These are phyloP conservation scores for Trogon surrucura DNA, from an alignment of 2,113 vertebrate species.

Conservation along the genomic window DNA sequence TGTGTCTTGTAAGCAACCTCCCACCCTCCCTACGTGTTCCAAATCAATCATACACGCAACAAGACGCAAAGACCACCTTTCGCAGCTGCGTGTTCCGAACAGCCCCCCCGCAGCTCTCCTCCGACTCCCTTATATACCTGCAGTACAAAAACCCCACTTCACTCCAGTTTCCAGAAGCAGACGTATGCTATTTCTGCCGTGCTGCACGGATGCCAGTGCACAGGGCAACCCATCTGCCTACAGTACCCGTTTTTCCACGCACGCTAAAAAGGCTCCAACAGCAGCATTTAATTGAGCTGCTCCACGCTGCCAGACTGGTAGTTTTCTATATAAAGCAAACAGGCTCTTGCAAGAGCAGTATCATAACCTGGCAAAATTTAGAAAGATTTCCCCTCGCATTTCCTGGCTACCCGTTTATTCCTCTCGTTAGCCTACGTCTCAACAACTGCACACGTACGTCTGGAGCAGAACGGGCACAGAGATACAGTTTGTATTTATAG, in stretches of 20 bases:
- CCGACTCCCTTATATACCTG: background rate
- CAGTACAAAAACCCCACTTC: background rate
- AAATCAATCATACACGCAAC: background rate
- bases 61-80: background rate
- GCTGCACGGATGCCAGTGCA: slow-evolving; percentile 27
- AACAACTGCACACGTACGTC: background rate
- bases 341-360: background rate
- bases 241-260: slow-evolving; percentile 33
- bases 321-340: slow-evolving; percentile 41
- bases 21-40: background rate
- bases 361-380: background rate
- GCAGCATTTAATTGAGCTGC: slow-evolving; percentile 48
- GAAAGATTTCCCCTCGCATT: background rate
- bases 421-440: background rate
- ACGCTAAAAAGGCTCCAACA: background rate
- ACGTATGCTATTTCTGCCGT: slow-evolving; percentile 42
- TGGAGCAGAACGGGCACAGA: background rate
- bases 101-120: background rate
- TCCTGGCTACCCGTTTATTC: background rate
- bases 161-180: slow-evolving; percentile 29
- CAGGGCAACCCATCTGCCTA: slow-evolving; percentile 49
- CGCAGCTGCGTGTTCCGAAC: background rate
- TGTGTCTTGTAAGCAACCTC: slow-evolving; percentile 24
- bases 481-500: slow-evolving; percentile 45
- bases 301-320: slow-evolving; percentile 1